Evolutionary conservation across 2,797 vertebrate species (phyloP), one percentile per base, ranked within the genome.

Genomic region (Lepidocolaptes lacrymiger): DNA sequence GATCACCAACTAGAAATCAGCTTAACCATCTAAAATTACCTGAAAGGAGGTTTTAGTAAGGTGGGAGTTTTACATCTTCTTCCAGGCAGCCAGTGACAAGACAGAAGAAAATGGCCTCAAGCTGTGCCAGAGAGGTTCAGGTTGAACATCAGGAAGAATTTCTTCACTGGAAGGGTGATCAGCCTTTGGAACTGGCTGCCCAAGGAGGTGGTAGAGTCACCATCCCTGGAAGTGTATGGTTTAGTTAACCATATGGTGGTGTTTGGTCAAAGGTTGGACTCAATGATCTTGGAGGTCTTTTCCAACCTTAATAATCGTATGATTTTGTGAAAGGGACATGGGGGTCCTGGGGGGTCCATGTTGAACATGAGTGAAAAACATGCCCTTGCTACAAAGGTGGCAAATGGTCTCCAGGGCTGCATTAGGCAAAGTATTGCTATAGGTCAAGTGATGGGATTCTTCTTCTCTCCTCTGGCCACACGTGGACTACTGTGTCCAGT

Each of bases 311-410:
- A 28, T 28, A 36, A 36, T 48, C 81, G 41, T 32, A 2, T 63
- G 34, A 37, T 69, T 63, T 32, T 49, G 19, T 56, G 44, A 39
- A 41, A 58, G 73, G 14, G 14, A 48, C 15, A 6, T 22, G 10
- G 5, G 44, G 14, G 18, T 88, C 41, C 21, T 69, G 39, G 8
- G 17, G 17, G 32, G 34, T 59, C 34, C 23, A 64, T 16, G 16
- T 14, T 58, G 34, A 71, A 56, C 6, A 6, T 28, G 59, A 72
- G 5, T 9, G 39, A 83, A 27, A 8, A 44, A 3, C 0, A 0
- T 82, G 23, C 7, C 34, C 9, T 64, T 63, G 34, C 30, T 34
- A 6, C 1, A 1, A 63, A 58, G 43, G 20, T 10, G 7, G 22
- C 32, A 52, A 3, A 10, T 13, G 14, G 7, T 82, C 37, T 75